Evolutionary conservation across 1,140 invertebrate genomes (phyloP), one percentile per base, ranked within the genome.

Genomic region (Bombyx mandarina): DNA sequence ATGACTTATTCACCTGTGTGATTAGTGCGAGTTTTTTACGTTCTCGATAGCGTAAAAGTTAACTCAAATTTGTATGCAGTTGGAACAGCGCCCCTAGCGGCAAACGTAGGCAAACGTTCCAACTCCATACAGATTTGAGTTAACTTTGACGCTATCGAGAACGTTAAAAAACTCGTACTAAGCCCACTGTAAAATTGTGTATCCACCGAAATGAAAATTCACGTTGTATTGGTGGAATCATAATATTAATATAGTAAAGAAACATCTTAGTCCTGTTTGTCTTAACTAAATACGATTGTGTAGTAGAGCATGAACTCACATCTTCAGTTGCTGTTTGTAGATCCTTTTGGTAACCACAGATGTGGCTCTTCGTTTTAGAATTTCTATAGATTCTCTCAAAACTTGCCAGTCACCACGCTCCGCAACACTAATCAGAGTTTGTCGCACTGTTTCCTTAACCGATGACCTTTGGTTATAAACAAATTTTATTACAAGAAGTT

Each of bases 381-480:
- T 52, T n/a, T 65, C 53, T 1, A 72, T 66, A 8, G 71, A 69
- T 10, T 72, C 58, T 42, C 63, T 66, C 8, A 86, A 51, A 3
- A 72, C 66, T 9, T 49, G 44, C 61, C 65, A 77, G 8, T 67
- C 57, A 0, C 77, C 79, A 8, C 56, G 56, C 54, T 78, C 68
- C 1, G 64, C 69, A 4, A 82, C 54, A 44, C 83, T 73, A 42
- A 77, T 50, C 3, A 86, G 57, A 4, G 72, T 71, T 44, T 61
- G 63, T 65, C 70, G 62, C 1, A 81, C 59, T 35, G 80, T 57
- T 42, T 83, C 72, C 12, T 69, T 74, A 44, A 81, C 57, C 12
- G 73, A 35, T 1, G 26, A 35, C 26, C 26, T 35, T 35, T 35
- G 26, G 26, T 35, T 35, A 35, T 35, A 35, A 35, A 35, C 4